A percentile compares a stretch with the other conserved stretches of the same genome.
Evolutionary conservation across 2,113 vertebrate species (phyloP).

Genomic region (Hylia prasina): DNA sequence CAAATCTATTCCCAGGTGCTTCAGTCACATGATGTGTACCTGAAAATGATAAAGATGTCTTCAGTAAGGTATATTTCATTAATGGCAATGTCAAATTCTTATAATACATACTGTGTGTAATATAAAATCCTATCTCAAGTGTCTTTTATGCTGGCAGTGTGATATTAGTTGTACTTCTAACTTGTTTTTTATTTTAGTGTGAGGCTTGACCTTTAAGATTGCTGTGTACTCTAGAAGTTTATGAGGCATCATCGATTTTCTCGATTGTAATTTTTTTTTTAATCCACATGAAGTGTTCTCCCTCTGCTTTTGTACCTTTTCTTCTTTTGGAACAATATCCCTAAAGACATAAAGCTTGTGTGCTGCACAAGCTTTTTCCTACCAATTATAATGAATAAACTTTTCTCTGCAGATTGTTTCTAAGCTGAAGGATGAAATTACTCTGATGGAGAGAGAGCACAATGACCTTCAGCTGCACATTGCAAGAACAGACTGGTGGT

Average conservation of each 20-base stretch:
- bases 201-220: neutral
- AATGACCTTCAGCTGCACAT: slow-evolving; percentile 92
- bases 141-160: neutral
- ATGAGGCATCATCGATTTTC: neutral
- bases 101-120: neutral
- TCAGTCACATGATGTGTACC: accelerated
- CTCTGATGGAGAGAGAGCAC: slow-evolving; percentile 91
- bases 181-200: neutral
- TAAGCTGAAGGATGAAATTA: slow-evolving; percentile 94
- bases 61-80: neutral
- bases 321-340: neutral
- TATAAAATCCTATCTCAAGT: neutral
- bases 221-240: neutral
- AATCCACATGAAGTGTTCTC: neutral
- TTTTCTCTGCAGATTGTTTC: slow-evolving; percentile 82
- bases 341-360: neutral
- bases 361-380: neutral
- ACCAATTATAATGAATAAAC: neutral
- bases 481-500: slow-evolving; percentile 96
- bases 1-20: neutral
- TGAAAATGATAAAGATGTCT: neutral
- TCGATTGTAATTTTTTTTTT: neutral
- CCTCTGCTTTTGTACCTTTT: neutral
- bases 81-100: neutral
- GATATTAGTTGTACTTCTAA: neutral